Percentiles rank a stretch among this genome's conserved stretches.
These are phyloP conservation scores for Perccottus glenii DNA, from an alignment of 2,113 vertebrate species.

Conservation along the genomic window DNA sequence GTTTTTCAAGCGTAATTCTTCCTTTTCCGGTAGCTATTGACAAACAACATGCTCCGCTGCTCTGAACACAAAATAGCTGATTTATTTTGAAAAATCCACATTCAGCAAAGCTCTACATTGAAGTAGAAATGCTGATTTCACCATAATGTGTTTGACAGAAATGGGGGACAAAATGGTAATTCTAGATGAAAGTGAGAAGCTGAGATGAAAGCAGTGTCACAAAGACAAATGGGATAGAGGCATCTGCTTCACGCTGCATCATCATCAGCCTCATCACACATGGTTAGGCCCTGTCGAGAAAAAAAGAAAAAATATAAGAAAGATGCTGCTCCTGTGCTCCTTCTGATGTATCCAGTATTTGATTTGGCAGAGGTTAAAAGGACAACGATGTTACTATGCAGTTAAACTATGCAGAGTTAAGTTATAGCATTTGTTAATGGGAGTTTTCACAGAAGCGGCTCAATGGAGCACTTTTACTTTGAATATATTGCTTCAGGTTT, in stretches of 20 bases:
- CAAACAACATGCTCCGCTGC: conserved; percentile 1
- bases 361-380: conserved; percentile 13
- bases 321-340: conserved; percentile 1
- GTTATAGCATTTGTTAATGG: not conserved
- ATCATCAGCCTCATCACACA: conserved; percentile 11
- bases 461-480: not conserved
- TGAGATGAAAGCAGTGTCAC: conserved; percentile 34
- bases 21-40: not conserved
- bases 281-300: conserved; percentile 20
- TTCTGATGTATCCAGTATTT: not conserved
- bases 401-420: not conserved
- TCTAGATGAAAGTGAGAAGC: conserved; percentile 31
- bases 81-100: conserved; percentile 26
- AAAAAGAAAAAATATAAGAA: conserved; percentile 20
- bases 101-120: conserved; percentile 44
- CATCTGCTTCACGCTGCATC: conserved; percentile 34
- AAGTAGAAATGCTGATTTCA: conserved; percentile 35
- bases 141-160: conserved; percentile 24
- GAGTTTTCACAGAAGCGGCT: not conserved
- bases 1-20: not conserved
- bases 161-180: conserved; percentile 19
- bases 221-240: conserved; percentile 45
- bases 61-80: not conserved
- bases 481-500: not conserved
- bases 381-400: not conserved